phyloP scores from a whole-genome alignment of 2,113 vertebrate species.

The Ia io region DNA sequence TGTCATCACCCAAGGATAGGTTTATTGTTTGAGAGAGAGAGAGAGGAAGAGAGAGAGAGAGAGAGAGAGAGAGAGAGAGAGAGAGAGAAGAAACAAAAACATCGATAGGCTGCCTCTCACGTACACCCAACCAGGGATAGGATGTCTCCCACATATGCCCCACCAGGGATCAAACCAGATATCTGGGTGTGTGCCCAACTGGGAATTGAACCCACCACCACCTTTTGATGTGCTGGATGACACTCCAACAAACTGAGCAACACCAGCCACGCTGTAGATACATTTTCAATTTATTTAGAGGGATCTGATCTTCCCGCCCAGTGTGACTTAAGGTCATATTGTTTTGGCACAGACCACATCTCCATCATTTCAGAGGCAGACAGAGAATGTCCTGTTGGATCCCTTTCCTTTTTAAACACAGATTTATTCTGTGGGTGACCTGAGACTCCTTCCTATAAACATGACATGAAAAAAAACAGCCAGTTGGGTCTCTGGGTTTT shows the following conservation, averaged over 20 bases:
- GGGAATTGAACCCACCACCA: background rate
- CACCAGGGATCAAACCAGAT: background rate
- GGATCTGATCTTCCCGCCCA: background rate
- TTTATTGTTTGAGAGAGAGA: background rate
- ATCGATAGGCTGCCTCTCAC: too few relatives aligned
- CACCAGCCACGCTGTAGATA: background rate
- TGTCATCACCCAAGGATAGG: background rate
- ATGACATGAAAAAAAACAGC: background rate
- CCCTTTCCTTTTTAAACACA: background rate
- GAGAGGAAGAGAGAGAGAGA: too few relatives aligned
- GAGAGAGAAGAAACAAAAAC: background rate
- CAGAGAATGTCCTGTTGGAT: background rate
- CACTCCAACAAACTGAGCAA: background rate
- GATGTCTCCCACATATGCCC: background rate
- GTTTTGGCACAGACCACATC: fast-evolving
- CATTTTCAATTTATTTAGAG: background rate
- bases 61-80: background rate
- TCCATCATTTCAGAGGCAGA: background rate
- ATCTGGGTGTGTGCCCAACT: background rate
- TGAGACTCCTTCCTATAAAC: background rate
- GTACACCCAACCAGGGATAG: background rate
- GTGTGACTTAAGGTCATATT: background rate
- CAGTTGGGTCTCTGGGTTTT: background rate
- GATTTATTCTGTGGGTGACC: background rate
- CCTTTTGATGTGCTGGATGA: background rate